Percentiles rank a stretch among this genome's conserved stretches.
These are phyloP conservation scores for Botrylloides violaceus DNA, from an alignment of 23 tunicate species.

Conservation along the genomic window DNA sequence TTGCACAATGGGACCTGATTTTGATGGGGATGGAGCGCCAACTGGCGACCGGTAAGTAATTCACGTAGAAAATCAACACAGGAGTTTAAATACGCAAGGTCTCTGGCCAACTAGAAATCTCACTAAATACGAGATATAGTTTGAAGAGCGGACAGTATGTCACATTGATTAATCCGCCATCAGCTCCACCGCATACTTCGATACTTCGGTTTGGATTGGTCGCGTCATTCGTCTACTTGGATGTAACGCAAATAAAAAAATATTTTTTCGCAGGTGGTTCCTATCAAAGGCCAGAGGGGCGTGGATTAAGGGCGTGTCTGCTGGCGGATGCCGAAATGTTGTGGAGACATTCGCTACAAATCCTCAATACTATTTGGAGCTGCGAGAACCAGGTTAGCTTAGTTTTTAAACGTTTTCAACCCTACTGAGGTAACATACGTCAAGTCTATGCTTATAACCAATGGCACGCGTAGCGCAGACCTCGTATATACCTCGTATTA, in stretches of 20 bases:
- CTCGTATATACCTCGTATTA: no score
- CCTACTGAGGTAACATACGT: no score
- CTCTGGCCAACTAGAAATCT: neutral
- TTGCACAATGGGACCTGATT: neutral
- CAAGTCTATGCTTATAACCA: no score
- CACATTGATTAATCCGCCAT: no score
- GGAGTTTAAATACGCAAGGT: neutral
- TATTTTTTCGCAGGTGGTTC: slow-evolving; percentile 45
- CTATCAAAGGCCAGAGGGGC: slow-evolving; percentile 53
- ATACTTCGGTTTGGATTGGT: neutral
- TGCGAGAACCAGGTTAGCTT: neutral
- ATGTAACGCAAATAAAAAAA: neutral
- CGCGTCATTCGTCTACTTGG: neutral
- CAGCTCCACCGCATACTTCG: no score
- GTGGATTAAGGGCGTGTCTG: slow-evolving; percentile 41
- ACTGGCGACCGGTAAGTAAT: neutral
- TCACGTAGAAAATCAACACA: no score
- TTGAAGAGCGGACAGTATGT: no score
- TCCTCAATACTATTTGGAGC: neutral
- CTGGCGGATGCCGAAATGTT: slow-evolving; percentile 75
- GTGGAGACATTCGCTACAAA: neutral
- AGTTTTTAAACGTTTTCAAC: no score
- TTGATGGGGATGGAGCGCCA: neutral
- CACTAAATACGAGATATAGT: no score
- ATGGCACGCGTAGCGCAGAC: no score